Percentiles rank a stretch among this genome's conserved stretches.
Evolutionary conservation across 2,113 vertebrate species (phyloP).

Genomic region (Pogona vitticeps): DNA sequence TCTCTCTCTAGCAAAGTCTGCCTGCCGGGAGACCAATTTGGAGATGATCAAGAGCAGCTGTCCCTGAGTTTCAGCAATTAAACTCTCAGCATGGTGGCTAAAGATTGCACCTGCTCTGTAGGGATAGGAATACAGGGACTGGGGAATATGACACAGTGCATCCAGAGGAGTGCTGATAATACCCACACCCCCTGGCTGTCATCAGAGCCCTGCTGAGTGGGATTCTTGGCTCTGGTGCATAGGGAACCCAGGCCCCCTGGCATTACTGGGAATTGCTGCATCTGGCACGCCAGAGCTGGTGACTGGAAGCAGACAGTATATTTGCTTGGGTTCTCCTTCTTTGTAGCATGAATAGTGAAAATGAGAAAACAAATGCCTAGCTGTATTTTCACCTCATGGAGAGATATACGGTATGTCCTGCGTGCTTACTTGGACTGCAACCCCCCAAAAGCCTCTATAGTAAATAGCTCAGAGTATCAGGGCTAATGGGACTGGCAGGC

Average conservation of each 20-base stretch:
- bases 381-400: neutral
- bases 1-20: neutral
- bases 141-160: neutral
- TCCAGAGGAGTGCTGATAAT: conserved; percentile 28
- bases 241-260: conserved; percentile 16
- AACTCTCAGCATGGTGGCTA: conserved; percentile 23
- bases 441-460: neutral
- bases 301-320: neutral
- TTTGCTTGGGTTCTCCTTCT: neutral
- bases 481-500: neutral
- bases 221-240: conserved; percentile 9
- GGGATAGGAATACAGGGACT: conserved; percentile 1
- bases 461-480: no score
- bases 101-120: conserved; percentile 18
- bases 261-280: conserved; percentile 18
- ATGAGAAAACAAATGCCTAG: neutral
- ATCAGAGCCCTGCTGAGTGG: neutral
- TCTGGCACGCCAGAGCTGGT: conserved; percentile 2
- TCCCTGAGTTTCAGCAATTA: conserved; percentile 37
- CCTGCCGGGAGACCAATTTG: conserved; percentile 18
- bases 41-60: conserved; percentile 34
- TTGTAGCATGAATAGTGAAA: neutral
- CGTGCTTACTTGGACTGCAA: neutral
- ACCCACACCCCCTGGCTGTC: conserved; percentile 26
- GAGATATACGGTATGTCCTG: neutral